Evolutionary conservation across 1,140 invertebrate species (phyloP).

Genomic region (Leptopilina boulardi): DNA sequence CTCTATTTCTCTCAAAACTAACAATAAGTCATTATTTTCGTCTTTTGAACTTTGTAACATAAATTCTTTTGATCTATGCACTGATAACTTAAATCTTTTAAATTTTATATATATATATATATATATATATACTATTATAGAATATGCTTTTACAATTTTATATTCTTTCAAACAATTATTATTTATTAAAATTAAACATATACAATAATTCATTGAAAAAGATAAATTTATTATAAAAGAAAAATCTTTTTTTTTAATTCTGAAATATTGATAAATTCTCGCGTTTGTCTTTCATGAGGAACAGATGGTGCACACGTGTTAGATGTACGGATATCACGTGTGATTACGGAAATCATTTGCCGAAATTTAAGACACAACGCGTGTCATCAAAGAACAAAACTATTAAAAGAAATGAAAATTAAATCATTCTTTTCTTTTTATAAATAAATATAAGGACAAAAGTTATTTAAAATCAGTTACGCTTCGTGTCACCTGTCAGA

Average conservation of each 20-base stretch:
- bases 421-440: neutral
- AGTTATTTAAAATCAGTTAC: neutral
- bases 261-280: too few relatives aligned
- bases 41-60: neutral
- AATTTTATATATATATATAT: too few relatives aligned
- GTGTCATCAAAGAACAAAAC: neutral
- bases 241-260: too few relatives aligned
- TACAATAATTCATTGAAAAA: too few relatives aligned
- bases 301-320: constrained; percentile 31
- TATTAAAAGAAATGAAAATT: neutral
- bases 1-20: neutral
- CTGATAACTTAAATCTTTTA: too few relatives aligned
- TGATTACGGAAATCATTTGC: neutral
- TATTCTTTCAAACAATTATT: too few relatives aligned
- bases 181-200: too few relatives aligned
- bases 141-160: too few relatives aligned
- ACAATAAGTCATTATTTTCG: constrained; percentile 22
- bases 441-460: neutral
- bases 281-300: constrained; percentile 35
- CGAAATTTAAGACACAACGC: neutral
- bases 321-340: neutral
- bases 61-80: neutral
- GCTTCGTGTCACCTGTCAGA: neutral
- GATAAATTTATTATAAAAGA: too few relatives aligned
- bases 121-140: too few relatives aligned